Conservation (phyloP, 2,888 invertebrate species). For the Baccha elongata region DNA sequence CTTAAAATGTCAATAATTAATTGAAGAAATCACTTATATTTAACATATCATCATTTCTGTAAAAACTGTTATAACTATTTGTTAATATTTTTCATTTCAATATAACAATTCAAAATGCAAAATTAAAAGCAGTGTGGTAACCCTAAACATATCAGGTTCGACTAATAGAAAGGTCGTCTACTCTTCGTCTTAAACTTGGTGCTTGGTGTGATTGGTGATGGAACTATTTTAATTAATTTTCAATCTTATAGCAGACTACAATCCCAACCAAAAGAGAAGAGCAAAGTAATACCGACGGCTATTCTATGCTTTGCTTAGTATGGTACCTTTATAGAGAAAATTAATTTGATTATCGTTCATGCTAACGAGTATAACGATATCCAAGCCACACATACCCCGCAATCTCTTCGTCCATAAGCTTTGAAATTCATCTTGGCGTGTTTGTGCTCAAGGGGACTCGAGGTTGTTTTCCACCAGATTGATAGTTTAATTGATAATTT, state of each 20-base stretch:
- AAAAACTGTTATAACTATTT: too few species aligned
- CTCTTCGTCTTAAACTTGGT: too few species aligned
- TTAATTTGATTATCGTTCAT: conserved; percentile 65
- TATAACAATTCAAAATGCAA: too few species aligned
- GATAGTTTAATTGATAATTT: conserved; percentile 64
- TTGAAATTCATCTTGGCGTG: conserved; percentile 28
- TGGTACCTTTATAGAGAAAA: conserved; percentile 43
- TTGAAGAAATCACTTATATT: too few species aligned
- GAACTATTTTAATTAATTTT: conserved; percentile 71
- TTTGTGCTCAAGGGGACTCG: not conserved
- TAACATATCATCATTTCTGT: too few species aligned
- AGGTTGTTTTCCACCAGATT: conserved; percentile 57
- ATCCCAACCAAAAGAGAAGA: not conserved
- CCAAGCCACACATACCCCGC: conserved; percentile 1
- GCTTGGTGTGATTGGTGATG: conserved; percentile 53
- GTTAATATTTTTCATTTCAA: too few species aligned
- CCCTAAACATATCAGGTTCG: not conserved
- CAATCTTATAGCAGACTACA: conserved; percentile 50
- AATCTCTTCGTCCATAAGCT: not conserved
- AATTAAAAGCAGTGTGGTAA: not conserved
- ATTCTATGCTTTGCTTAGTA: not conserved
- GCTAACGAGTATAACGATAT: conserved; percentile 54
- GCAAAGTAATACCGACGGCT: not conserved
- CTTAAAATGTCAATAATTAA: too few species aligned
- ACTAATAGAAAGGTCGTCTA: conserved; percentile 18